A percentile compares a stretch with the other conserved stretches of the same genome.
Conservation (phyloP, 2,888 invertebrate genomes). For the Acrobasis consociella region DNA sequence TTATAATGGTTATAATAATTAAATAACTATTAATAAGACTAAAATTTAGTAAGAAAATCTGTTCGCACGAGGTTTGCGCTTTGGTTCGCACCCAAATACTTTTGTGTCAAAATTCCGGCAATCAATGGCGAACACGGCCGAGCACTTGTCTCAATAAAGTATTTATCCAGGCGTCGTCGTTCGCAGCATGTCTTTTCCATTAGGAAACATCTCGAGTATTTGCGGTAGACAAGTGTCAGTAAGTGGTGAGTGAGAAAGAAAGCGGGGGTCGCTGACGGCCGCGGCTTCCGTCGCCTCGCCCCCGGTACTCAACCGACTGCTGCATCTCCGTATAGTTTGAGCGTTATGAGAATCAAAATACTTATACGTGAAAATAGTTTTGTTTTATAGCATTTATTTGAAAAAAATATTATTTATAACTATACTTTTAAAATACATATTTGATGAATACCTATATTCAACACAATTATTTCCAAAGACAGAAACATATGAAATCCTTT, state of each 20-base stretch:
- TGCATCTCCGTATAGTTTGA: background rate
- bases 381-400: no score
- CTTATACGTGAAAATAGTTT: no score
- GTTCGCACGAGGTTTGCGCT: background rate
- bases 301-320: background rate
- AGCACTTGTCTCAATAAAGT: constrained; percentile 78
- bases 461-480: no score
- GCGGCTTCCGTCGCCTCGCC: constrained; percentile 23
- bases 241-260: constrained; percentile 70
- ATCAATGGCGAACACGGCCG: constrained; percentile 61
- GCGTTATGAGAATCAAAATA: background rate
- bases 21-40: no score
- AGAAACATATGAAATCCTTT: no score
- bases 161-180: constrained; percentile 72
- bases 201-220: constrained; percentile 77
- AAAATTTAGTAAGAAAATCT: no score
- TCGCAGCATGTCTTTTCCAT: constrained; percentile 81
- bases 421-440: no score
- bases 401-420: no score
- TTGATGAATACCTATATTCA: no score
- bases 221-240: constrained; percentile 74
- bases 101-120: constrained; percentile 31
- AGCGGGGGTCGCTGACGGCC: constrained; percentile 34
- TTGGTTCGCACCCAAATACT: no score
- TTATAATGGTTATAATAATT: no score